Percentiles rank a stretch among this genome's conserved stretches.
Conservation (phyloP, 2,113 vertebrate species). For the Picathartes gymnocephalus region DNA sequence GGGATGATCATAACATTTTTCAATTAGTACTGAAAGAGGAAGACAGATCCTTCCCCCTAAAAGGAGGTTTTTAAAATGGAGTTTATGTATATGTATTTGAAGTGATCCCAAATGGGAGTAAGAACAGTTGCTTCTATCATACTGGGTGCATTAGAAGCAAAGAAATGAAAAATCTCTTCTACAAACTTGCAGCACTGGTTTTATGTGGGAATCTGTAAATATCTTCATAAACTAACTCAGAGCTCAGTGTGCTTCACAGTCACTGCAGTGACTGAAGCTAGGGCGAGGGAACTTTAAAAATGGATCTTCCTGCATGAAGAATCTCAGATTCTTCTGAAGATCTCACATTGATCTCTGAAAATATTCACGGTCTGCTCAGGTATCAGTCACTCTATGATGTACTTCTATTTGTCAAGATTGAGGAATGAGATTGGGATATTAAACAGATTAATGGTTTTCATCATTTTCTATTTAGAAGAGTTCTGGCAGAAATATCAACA, state of each 20-base stretch:
- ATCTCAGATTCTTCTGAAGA: not conserved
- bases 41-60: not conserved
- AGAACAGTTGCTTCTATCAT: not conserved
- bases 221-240: not conserved
- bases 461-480: not conserved
- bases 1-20: not conserved
- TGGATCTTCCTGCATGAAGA: not conserved
- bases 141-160: not conserved
- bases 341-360: not conserved
- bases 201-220: not conserved
- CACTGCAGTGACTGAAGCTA: not conserved
- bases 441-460: not conserved
- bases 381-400: not conserved
- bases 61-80: not conserved
- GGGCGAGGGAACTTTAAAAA: not conserved
- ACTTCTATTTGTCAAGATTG: not conserved
- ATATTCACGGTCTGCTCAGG: not conserved
- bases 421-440: not conserved
- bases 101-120: not conserved
- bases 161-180: not conserved
- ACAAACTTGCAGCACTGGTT: constrained; percentile 9
- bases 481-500: not conserved
- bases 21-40: not conserved
- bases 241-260: not conserved
- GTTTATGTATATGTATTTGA: not conserved